Evolutionary conservation across 2,113 vertebrate species (phyloP).

Genomic region (Lophura nycthemera): DNA sequence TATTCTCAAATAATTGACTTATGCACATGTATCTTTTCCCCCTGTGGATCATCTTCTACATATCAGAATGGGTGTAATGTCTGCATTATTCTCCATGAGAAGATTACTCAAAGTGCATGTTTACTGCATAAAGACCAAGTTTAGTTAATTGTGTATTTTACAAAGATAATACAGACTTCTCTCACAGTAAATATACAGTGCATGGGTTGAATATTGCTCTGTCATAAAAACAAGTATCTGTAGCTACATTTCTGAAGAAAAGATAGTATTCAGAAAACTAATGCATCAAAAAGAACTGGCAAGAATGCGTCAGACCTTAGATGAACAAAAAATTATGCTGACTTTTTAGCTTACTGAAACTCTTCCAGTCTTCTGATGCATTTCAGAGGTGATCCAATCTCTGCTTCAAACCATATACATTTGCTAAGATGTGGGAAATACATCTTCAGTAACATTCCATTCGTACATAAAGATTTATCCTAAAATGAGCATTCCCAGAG

Average conservation of each 20-base stretch:
- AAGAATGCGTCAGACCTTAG: too few species aligned
- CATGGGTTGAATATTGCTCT: conserved; percentile 2
- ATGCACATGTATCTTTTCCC: not conserved
- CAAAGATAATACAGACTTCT: conserved; percentile 53
- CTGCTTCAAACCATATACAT: not conserved
- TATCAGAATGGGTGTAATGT: conserved; percentile 63
- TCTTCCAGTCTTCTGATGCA: not conserved
- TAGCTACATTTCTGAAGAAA: not conserved
- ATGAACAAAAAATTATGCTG: not conserved
- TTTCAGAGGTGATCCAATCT: not conserved
- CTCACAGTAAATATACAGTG: conserved; percentile 32
- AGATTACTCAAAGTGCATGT: conserved; percentile 71
- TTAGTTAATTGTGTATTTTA: conserved; percentile 52
- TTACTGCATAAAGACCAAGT: conserved; percentile 18
- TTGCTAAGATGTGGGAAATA: not conserved
- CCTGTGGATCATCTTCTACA: conserved; percentile 12
- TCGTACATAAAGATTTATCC: not conserved
- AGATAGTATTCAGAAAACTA: not conserved
- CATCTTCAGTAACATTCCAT: not conserved
- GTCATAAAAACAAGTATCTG: not conserved
- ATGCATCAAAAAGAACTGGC: not conserved
- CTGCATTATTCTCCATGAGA: conserved; percentile 66
- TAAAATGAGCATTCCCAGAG: not conserved
- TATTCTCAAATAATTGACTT: conserved; percentile 66
- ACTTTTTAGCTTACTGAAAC: not conserved